Base-by-base conservation (phyloP, 2,113 vertebrate species). In the Pteronura brasiliensis region DNA sequence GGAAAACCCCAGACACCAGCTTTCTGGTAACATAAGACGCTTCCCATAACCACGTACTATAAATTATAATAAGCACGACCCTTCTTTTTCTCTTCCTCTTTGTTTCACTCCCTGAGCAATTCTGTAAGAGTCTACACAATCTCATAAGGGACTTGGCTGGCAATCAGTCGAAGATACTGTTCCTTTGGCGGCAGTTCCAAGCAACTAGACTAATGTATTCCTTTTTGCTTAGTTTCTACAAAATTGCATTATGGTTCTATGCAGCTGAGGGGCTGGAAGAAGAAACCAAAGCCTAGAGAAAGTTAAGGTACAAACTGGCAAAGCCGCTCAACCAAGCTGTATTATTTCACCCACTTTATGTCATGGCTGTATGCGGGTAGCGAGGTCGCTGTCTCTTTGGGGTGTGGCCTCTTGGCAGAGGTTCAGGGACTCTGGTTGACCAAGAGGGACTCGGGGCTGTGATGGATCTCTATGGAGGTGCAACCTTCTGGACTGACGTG, bases 151-250 rank as follows among this genome's bases (percentile, higher is more conserved):
- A 98, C 91, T 90, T 95, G 96, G 96, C 96, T 98, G 98, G 97
- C 98, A 98, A 98, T 95, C 94, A 74, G 96, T 97, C 90, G 97
- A 97, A 98, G 98, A 98, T 96, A 97, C 96, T 97, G 94, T 98
- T 98, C 98, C 95, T 97, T 98, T 98, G 98, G 98, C 98, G 98
- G 88, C 97, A 96, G 95, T 96, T 98, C 96, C 84, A 95, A 98
- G 77, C 15, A 88, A 97, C 98, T 84, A 98, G 97, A 97, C 0
- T 57, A 98, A 85, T 96, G 92, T 98, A 77, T 98, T 98, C 98
- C 96, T 98, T 98, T 98, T 98, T 98, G 97, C 97, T 97, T 98
- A 93, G 97, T 98, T 99, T 98, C 96, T 98, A 95, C 96, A 97
- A 98, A 98, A 98, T 98, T 82, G 55, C 79, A 97, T 97, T 98